These are phyloP conservation scores for Festucalex cinctus DNA, from an alignment of 2,113 vertebrate species.

Conservation along the genomic window DNA sequence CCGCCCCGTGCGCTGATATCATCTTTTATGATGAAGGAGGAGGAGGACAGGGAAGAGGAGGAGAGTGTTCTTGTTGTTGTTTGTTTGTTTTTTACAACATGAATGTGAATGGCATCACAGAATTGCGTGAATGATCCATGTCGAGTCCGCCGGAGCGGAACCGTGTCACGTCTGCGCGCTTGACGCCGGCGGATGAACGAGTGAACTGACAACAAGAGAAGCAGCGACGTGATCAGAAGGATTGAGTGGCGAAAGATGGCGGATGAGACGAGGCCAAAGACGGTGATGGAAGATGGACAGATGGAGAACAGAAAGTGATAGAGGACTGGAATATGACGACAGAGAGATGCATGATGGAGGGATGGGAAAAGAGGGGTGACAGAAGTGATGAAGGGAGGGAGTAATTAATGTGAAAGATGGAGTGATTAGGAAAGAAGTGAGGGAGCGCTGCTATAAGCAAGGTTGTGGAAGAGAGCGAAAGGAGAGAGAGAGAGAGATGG, in stretches of 20 bases:
- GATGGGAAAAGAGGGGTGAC: not conserved
- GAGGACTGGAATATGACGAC: not conserved
- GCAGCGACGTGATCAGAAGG: not conserved
- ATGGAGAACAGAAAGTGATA: not conserved
- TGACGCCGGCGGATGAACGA: not conserved
- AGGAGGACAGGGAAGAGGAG: conserved; percentile 6
- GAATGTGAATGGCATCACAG: conserved; percentile 87
- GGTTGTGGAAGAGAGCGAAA: not conserved
- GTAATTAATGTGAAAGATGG: not conserved
- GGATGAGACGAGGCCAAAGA: not conserved
- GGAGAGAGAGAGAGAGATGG: not conserved
- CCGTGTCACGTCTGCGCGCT: too few species aligned
- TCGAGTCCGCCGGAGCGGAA: conserved; percentile 70
- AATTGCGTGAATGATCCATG: conserved; percentile 84
- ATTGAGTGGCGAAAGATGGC: not conserved
- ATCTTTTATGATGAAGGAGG: conserved; percentile 53
- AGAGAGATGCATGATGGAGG: not conserved
- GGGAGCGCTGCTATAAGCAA: not conserved
- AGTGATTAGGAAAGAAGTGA: not conserved
- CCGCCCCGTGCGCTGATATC: conserved; percentile 61
- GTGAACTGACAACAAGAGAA: not conserved
- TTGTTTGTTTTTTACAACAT: conserved; percentile 68
- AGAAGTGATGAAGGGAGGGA: not conserved
- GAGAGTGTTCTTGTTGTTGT: conserved; percentile 69
- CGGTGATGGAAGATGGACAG: not conserved